Evolutionary conservation across 2,797 vertebrate genomes (phyloP).

Genomic region (Lagodon rhomboides): DNA sequence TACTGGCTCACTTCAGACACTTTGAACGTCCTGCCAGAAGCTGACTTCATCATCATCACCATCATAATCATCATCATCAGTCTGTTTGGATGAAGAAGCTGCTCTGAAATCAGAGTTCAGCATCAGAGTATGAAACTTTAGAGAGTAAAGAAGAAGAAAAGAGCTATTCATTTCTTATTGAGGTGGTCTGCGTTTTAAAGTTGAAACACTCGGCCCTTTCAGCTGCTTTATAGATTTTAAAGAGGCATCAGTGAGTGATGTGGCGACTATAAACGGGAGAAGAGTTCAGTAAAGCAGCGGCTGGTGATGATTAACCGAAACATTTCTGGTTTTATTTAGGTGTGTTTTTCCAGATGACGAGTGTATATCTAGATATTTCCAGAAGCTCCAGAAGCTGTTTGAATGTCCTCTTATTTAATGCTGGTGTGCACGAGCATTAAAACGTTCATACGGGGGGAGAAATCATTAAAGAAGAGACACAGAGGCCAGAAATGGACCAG

Average conservation of each 20-base stretch:
- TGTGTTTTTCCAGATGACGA: no score
- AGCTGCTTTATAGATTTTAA: not conserved
- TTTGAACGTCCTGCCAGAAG: constrained; percentile 49
- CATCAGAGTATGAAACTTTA: not conserved
- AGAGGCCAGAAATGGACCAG: no score
- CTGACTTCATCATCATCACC: constrained; percentile 24
- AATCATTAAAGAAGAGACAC: no score
- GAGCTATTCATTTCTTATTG: not conserved
- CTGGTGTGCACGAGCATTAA: no score
- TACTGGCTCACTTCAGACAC: constrained; percentile 16
- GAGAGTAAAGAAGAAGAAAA: not conserved
- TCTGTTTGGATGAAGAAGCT: constrained; percentile 11
- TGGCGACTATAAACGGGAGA: not conserved
- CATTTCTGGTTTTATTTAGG: no score
- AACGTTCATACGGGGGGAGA: no score
- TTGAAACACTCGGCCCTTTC: not conserved
- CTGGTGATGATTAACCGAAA: not conserved
- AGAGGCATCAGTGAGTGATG: not conserved
- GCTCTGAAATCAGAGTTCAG: constrained; percentile 10
- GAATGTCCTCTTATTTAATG: no score
- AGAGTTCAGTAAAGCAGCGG: not conserved
- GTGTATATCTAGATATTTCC: no score
- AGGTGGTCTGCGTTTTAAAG: not conserved
- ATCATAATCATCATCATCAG: not conserved
- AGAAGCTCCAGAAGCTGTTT: no score